Evolutionary conservation across 2,797 vertebrate species (phyloP), one percentile per base, ranked within the genome.

Genomic region (Gorsachius magnificus): DNA sequence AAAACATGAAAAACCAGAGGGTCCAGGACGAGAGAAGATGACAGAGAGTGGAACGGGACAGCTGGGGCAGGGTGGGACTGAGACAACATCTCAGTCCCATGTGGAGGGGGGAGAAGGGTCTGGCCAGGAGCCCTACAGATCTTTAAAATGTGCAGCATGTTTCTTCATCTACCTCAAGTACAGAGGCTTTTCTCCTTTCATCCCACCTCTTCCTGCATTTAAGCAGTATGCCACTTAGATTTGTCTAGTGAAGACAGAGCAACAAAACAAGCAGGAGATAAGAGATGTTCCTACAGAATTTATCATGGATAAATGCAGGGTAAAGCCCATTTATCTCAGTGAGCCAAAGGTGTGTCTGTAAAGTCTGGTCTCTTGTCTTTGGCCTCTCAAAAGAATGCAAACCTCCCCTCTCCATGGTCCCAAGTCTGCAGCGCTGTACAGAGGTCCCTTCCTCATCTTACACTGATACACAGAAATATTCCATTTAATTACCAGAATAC

Each of bases 31-130:
- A 58, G 43, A 36, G 13, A 43, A 48, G 24, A 28, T 20, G 58
- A 56, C 0, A 2, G 33, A 81, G 18, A 4, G 0, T 0, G 1
- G 51, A 41, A 50, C 8, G 0, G 48, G 19, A 28, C 11, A 33
- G n/a, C 50, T 56, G 54, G 25, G 24, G 35, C 35, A 69, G 31
- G 35, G 38, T 3, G 1, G 46, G 26, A 24, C 38, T 11, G 43
- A 29, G 89, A 16, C 3, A 25, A 24, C 51, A 60, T 16, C 41
- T 41, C 41, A 41, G 41, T 41, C 41, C 41, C 41, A 15, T 16
- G 41, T 41, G 41, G 41, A 58, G 11, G 0, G 1, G 38, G 24
- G 31, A 85, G 51, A 50, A 78, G 18, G 8, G 38, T 41, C 48
- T 63, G 28, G 4, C 71, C n/a, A n/a, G 26, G 24, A 86, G 25